Conservation (phyloP, 2,113 vertebrate species). For the Corvus hawaiiensis region DNA sequence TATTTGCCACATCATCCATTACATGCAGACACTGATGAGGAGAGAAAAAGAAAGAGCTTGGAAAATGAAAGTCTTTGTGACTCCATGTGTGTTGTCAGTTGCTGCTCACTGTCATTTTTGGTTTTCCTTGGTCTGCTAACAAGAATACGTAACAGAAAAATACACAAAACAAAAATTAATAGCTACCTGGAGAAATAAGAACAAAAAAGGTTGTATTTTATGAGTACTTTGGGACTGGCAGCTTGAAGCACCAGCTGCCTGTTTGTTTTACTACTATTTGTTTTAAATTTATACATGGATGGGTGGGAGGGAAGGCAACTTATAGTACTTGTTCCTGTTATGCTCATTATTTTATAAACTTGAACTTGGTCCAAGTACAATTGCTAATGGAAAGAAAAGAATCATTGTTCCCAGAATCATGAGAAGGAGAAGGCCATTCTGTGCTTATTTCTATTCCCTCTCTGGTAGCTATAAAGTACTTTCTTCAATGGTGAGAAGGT, state of each 20-base stretch:
- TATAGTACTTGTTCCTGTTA: conserved; percentile 50
- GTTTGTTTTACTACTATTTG: conserved; percentile 61
- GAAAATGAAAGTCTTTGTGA: background rate
- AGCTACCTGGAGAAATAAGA: background rate
- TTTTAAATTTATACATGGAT: conserved; percentile 65
- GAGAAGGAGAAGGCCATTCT: background rate
- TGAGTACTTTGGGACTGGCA: conserved; percentile 35
- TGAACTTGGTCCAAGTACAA: conserved; percentile 33
- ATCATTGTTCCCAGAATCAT: background rate
- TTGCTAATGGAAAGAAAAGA: conserved; percentile 26
- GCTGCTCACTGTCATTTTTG: background rate
- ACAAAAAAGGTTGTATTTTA: conserved; percentile 42
- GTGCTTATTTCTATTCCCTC: background rate
- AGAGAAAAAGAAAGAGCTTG: background rate
- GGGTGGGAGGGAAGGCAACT: conserved; percentile 51
- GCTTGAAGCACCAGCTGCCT: conserved; percentile 54
- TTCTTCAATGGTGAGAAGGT: background rate
- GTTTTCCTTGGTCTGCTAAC: conserved; percentile 35
- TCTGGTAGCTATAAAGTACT: background rate
- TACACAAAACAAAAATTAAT: conserved; percentile 36
- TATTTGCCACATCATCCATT: background rate
- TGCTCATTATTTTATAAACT: conserved; percentile 48
- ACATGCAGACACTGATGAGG: background rate
- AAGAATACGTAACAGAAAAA: conserved; percentile 46
- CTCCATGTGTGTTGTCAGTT: conserved; percentile 31